Conservation (phyloP, 2,888 invertebrate genomes). For the Drosophila melanosoma region DNA sequence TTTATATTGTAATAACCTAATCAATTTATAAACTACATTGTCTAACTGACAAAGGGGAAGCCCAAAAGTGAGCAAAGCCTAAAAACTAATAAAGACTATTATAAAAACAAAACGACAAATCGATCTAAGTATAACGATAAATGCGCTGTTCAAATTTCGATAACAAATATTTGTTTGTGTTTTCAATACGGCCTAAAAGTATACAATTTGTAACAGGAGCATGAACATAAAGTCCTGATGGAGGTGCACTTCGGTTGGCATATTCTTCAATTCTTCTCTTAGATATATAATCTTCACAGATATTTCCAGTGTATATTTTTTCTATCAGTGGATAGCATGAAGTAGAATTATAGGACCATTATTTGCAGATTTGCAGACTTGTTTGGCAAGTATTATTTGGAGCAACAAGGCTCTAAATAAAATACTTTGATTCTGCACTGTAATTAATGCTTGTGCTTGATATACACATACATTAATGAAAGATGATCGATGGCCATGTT, state of each 20-base stretch:
- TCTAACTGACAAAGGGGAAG: constrained; percentile 31
- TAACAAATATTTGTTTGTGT: constrained; percentile 21
- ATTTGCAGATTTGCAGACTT: not conserved
- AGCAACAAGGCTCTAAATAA: not conserved
- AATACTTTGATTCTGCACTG: not conserved
- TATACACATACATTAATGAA: not conserved
- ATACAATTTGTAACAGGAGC: constrained; percentile 7
- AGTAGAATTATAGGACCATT: not conserved
- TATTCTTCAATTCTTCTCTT: not conserved
- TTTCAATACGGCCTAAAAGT: constrained; percentile 39
- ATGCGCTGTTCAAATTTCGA: constrained; percentile 28
- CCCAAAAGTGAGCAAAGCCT: constrained; percentile 39
- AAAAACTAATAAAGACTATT: constrained; percentile 55
- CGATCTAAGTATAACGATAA: constrained; percentile 16
- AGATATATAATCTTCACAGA: not conserved
- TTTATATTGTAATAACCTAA: constrained; percentile 47
- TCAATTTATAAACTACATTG: constrained; percentile 42
- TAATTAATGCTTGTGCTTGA: not conserved
- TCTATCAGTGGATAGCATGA: not conserved
- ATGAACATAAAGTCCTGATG: not conserved
- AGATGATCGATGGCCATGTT: not conserved
- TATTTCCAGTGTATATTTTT: not conserved
- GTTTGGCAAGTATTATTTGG: not conserved
- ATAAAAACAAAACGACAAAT: constrained; percentile 17
- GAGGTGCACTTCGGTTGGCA: not conserved